Conservation (phyloP, 2,888 invertebrate genomes). For the Trichopria drosophilae region DNA sequence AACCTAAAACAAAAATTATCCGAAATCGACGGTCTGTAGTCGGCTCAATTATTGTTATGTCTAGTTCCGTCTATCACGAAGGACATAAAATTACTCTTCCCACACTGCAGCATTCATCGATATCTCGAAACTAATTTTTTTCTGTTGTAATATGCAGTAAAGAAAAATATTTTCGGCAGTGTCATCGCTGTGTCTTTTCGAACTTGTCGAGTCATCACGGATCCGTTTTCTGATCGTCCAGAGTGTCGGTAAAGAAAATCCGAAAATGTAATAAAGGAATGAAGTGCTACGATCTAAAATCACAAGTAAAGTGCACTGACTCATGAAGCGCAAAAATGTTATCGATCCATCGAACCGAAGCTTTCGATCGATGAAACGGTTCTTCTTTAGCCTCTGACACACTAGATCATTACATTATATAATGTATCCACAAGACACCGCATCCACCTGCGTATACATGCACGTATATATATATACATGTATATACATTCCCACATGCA, state of each 20-base stretch:
- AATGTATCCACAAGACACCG: slow-evolving; percentile 26
- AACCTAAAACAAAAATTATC: too few relatives aligned
- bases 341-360: slow-evolving; percentile 13
- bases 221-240: too few relatives aligned
- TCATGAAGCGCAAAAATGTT: slow-evolving; percentile 30
- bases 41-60: too few relatives aligned
- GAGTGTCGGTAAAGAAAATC: too few relatives aligned
- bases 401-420: slow-evolving; percentile 35
- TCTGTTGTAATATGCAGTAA: slow-evolving; percentile 20
- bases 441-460: slow-evolving; percentile 25
- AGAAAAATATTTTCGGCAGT: too few relatives aligned
- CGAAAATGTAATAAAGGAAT: slow-evolving; percentile 27
- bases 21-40: too few relatives aligned
- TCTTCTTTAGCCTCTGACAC: slow-evolving; percentile 33
- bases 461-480: slow-evolving; percentile 11
- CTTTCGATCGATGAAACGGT: slow-evolving; percentile 20
- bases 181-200: too few relatives aligned
- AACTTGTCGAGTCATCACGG: too few relatives aligned
- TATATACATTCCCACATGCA: slow-evolving; percentile 9
- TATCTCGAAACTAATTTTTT: not conserved
- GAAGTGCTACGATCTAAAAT: slow-evolving; percentile 26
- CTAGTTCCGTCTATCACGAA: too few relatives aligned
- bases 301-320: slow-evolving; percentile 28
- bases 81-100: too few relatives aligned
- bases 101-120: too few relatives aligned